Conservation (phyloP, 1,140 invertebrate species). For the Danaus plexippus region DNA sequence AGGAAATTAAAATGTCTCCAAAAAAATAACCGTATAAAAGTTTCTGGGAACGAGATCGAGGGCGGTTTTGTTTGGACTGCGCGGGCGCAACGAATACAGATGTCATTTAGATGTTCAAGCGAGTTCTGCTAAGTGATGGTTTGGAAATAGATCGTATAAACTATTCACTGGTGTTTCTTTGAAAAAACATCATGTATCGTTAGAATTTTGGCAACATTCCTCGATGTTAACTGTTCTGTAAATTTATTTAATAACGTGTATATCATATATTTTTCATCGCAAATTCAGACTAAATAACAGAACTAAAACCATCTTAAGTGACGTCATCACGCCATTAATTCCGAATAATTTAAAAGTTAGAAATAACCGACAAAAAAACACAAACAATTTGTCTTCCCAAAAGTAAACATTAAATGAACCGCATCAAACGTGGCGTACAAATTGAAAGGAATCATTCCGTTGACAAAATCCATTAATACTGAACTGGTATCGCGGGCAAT, state of each 20-base stretch:
- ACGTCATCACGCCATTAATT: neutral
- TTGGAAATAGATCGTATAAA: constrained; percentile 33
- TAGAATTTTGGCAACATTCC: no score
- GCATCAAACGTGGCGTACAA: constrained; percentile 50
- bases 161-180: constrained; percentile 7
- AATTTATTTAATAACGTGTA: no score
- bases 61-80: constrained; percentile 55
- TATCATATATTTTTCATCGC: neutral
- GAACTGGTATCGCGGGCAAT: constrained; percentile 46
- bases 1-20: constrained; percentile 34
- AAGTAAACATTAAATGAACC: constrained; percentile 52
- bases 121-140: constrained; percentile 21
- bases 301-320: constrained; percentile 5
- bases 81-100: constrained; percentile 35
- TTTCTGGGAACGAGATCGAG: constrained; percentile 54
- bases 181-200: neutral
- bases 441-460: constrained; percentile 48
- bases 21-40: constrained; percentile 51
- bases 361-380: constrained; percentile 23
- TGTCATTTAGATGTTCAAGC: constrained; percentile 45
- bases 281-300: constrained; percentile 1
- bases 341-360: constrained; percentile 24
- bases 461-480: constrained; percentile 67
- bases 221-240: no score
- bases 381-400: constrained; percentile 48